Percentiles rank a stretch among this genome's conserved stretches.
phyloP scores from a whole-genome alignment of 2,113 vertebrate genomes.

The Laticauda colubrina region DNA sequence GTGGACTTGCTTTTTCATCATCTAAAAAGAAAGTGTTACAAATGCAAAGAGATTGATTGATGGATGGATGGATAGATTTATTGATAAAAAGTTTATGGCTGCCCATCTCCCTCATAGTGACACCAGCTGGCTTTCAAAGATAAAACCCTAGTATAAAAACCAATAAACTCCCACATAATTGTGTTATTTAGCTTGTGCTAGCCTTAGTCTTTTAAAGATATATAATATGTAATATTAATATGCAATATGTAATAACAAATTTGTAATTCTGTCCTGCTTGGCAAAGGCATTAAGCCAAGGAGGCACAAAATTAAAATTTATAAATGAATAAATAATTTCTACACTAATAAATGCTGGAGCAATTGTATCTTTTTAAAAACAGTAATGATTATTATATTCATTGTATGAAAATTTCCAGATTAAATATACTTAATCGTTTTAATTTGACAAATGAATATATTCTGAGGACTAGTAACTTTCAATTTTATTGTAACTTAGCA shows the following conservation, averaged over 20 bases:
- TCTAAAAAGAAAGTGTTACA: conserved; percentile 75
- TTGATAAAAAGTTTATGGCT: neutral
- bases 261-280: conserved; percentile 22
- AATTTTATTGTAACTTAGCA: neutral
- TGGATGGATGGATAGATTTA: neutral
- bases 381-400: neutral
- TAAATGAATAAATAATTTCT: conserved; percentile 37
- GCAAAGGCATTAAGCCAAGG: conserved; percentile 10
- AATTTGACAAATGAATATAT: neutral
- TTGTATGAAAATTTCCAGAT: neutral
- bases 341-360: neutral
- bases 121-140: neutral
- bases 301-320: conserved; percentile 32
- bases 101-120: neutral
- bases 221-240: conserved; percentile 44
- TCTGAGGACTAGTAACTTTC: neutral
- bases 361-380: neutral
- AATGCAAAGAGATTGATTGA: conserved; percentile 50
- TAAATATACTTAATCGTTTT: neutral
- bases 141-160: neutral
- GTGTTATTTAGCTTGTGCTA: neutral
- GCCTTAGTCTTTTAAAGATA: conserved; percentile 15
- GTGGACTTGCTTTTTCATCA: conserved; percentile 74
- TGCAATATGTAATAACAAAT: neutral
- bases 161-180: neutral